Base-by-base conservation (phyloP, 2,797 vertebrate genomes). In the Rhinatrema bivittatum region DNA sequence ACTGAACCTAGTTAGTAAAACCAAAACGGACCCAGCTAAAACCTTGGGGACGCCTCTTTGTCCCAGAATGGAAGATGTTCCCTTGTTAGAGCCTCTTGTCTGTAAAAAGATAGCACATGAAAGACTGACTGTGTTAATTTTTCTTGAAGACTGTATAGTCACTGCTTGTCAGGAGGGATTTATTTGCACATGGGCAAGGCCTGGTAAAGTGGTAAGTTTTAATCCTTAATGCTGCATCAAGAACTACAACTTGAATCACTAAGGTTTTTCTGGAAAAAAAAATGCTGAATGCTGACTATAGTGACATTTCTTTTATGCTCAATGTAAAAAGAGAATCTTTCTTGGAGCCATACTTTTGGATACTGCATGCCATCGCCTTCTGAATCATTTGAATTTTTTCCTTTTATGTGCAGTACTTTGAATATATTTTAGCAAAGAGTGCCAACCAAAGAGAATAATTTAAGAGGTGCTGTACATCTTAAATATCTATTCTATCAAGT, bases 131-230 rank as follows among this genome's bases (percentile, higher is more conserved):
- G 94, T 98, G 69, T 84, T 98, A 65, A 94, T 97, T 84, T 98
- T 98, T 84, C 89, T 98, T 78, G 94, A 97, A 85, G 94, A 98
- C 90, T 96, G 93, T 88, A 85, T 98, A 87, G 94, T 98, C 86
- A 97, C 93, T 84, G 94, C 93, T 82, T 98, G 94, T 90, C 94
- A 98, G 89, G 94, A 98, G 80, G 94, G 94, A 79, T 97, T 97
- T 91, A 87, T 98, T 92, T 98, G 94, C 94, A 98, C 94, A 79
- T 98, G 94, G 94, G 94, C 92, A 76, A 90, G 94, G 88, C 93
- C 94, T 74, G 94, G 94, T 81, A 98, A 98, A 93, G 91, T 93
- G 91, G 94, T 96, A 87, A 95, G 94, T 94, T 83, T 85, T 70
- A 86, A 86, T 33, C 83, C 85, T 84, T 87, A 81, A 84, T 71